These are phyloP conservation scores for Rhopalosiphum maidis DNA, from an alignment of 1,140 invertebrate species.

Conservation along the genomic window DNA sequence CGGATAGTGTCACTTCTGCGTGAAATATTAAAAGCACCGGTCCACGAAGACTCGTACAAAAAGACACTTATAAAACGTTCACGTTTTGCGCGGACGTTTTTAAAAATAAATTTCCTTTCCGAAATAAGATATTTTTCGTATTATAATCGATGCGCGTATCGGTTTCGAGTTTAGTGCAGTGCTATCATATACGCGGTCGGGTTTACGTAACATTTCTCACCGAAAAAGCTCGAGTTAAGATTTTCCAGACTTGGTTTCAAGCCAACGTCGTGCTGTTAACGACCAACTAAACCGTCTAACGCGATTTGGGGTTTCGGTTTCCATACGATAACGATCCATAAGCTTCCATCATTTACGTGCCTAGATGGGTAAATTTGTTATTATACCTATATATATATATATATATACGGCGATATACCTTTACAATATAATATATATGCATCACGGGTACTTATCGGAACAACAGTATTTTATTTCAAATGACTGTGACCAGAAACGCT, in stretches of 20 bases:
- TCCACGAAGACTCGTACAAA: not conserved
- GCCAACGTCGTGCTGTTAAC: not conserved
- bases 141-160: not conserved
- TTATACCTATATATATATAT: too few species aligned
- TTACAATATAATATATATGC: not conserved
- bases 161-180: not conserved
- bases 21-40: not conserved
- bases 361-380: conserved; percentile 8
- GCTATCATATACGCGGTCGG: not conserved
- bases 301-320: conserved; percentile 3
- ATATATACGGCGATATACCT: not conserved
- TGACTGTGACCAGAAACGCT: not conserved
- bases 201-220: not conserved
- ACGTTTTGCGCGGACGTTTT: not conserved
- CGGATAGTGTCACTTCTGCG: not conserved
- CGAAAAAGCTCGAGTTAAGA: not conserved
- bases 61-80: not conserved
- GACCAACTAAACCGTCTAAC: not conserved
- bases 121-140: not conserved
- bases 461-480: not conserved
- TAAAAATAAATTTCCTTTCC: not conserved
- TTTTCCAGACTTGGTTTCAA: not conserved
- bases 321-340: not conserved
- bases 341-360: not conserved
- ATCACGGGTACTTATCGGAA: not conserved